Conservation (phyloP, 2,113 vertebrate genomes). For the Bubo blakistoni region DNA sequence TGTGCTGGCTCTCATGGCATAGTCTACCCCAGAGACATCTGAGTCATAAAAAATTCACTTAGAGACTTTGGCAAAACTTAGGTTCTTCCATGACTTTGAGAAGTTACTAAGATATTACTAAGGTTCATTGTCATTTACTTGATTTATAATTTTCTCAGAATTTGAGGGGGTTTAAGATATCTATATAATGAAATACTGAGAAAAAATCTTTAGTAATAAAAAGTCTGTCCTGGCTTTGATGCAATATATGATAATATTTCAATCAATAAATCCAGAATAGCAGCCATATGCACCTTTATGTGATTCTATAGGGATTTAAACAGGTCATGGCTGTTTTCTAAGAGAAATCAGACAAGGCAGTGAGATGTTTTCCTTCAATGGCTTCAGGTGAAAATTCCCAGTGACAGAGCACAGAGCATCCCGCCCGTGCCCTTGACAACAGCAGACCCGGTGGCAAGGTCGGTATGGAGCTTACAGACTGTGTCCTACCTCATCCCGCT, state of each 20-base stretch:
- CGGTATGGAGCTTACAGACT: background rate
- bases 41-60: background rate
- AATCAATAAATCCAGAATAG: background rate
- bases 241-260: background rate
- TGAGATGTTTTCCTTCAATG: background rate
- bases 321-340: background rate
- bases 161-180: background rate
- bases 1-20: background rate
- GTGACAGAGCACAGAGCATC: background rate
- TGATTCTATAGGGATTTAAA: background rate
- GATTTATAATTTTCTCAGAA: background rate
- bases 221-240: background rate
- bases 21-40: background rate
- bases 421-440: background rate
- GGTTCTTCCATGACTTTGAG: background rate
- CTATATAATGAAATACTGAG: background rate
- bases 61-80: background rate
- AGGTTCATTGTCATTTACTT: background rate
- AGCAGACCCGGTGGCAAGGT: accelerated
- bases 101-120: background rate
- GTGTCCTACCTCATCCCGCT: background rate
- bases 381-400: background rate
- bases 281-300: background rate
- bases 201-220: background rate
- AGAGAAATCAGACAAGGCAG: background rate